Conservation (phyloP, 2,888 invertebrate species). For the Adelognathus sp. region DNA sequence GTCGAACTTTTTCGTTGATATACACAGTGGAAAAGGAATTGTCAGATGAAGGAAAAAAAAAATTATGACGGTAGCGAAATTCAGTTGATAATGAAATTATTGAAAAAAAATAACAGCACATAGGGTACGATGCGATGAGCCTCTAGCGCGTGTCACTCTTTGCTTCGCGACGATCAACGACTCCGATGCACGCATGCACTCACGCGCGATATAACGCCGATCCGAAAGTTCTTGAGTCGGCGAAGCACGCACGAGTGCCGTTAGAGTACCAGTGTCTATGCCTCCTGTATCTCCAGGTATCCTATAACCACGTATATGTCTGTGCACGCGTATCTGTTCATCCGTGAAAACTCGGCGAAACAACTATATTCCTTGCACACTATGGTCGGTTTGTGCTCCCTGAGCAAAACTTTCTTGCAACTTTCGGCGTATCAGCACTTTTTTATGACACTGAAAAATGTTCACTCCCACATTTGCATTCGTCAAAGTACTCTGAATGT, state of each 20-base stretch:
- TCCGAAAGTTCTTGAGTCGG: constrained; percentile 45
- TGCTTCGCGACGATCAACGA: constrained; percentile 19
- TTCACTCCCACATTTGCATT: too few relatives aligned
- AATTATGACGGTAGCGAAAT: background rate
- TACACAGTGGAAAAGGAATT: background rate
- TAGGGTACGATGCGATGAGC: background rate
- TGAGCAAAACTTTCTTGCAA: too few relatives aligned
- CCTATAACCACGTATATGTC: background rate
- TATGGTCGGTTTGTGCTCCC: too few relatives aligned
- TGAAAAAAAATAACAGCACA: background rate
- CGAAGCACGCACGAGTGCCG: constrained; percentile 47
- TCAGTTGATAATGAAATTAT: background rate
- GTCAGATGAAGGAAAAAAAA: background rate
- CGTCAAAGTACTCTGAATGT: too few relatives aligned
- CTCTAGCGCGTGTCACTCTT: constrained; percentile 20
- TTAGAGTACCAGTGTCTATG: constrained; percentile 49
- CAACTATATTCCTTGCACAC: too few relatives aligned
- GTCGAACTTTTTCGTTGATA: background rate
- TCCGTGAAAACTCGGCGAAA: too few relatives aligned
- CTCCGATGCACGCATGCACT: constrained; percentile 13
- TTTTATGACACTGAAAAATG: too few relatives aligned
- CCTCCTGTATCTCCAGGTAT: constrained; percentile 12
- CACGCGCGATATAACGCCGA: constrained; percentile 33
- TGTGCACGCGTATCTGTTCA: background rate
- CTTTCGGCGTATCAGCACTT: too few relatives aligned